A percentile compares a stretch with the other conserved stretches of the same genome.
phyloP scores from a whole-genome alignment of 2,113 vertebrate genomes.

The Lycaon pictus region DNA sequence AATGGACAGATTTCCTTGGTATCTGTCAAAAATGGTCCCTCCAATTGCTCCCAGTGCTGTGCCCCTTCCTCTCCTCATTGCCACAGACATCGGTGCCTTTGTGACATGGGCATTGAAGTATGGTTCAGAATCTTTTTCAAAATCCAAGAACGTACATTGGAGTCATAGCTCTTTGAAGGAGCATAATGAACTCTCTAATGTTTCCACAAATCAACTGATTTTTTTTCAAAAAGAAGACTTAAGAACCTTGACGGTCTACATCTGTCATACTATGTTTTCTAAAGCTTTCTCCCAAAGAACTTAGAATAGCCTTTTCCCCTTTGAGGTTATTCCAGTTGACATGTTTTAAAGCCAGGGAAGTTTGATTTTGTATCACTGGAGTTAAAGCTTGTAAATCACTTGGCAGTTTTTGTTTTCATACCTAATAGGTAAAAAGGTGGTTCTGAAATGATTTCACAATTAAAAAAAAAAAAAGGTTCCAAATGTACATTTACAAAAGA shows the following conservation, averaged over 20 bases:
- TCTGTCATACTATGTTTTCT: neutral
- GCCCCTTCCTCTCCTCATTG: neutral
- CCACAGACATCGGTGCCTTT: neutral
- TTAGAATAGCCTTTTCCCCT: neutral
- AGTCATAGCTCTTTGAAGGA: neutral
- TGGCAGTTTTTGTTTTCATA: neutral
- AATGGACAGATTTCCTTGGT: neutral
- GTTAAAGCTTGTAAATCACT: neutral
- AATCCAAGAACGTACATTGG: neutral
- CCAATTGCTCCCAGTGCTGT: fast-evolving
- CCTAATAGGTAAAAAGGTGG: neutral
- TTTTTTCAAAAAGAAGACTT: neutral
- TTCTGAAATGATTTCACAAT: neutral
- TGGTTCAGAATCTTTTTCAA: neutral
- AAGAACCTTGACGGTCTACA: neutral
- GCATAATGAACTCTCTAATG: neutral
- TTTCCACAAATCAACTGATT: neutral
- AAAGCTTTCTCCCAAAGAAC: neutral
- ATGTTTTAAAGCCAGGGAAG: neutral
- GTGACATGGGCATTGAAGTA: neutral
- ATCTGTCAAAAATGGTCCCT: neutral
- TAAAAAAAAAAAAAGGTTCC: neutral
- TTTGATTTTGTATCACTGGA: neutral
- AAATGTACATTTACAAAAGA: neutral
- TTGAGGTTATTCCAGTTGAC: neutral